These are phyloP conservation scores for Crypturellus undulatus DNA, from an alignment of 2,113 vertebrate genomes.

Conservation along the genomic window DNA sequence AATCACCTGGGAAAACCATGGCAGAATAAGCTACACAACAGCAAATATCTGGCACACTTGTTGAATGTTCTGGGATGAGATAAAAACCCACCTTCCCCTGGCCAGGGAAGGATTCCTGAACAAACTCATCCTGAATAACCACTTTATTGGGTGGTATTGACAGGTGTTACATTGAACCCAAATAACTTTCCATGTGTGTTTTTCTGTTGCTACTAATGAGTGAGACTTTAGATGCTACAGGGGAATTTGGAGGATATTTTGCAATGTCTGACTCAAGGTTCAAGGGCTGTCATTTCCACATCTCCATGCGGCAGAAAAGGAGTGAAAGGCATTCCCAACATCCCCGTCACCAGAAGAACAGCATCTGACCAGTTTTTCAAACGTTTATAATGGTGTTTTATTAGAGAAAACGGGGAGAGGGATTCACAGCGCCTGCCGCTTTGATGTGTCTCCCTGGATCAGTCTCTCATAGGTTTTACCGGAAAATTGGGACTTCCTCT, in stretches of 20 bases:
- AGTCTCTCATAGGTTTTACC: background rate
- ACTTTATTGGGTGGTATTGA: background rate
- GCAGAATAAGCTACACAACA: background rate
- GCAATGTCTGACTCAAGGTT: background rate
- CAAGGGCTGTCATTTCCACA: background rate
- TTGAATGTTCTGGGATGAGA: fast-evolving
- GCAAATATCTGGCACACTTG: background rate
- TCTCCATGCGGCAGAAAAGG: background rate
- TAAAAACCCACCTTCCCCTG: background rate
- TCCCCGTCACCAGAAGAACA: background rate
- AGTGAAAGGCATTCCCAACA: background rate
- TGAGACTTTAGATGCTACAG: background rate
- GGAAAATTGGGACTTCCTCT: background rate
- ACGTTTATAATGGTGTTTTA: background rate
- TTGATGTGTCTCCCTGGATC: background rate
- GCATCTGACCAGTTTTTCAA: background rate
- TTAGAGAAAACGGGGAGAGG: background rate
- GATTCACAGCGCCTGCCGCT: background rate
- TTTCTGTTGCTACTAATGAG: background rate
- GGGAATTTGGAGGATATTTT: background rate
- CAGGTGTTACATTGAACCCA: background rate
- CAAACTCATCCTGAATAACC: background rate
- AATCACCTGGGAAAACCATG: background rate
- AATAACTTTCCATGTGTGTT: background rate
- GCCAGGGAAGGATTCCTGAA: background rate